phyloP scores from a whole-genome alignment of 2,797 vertebrate species.

The Amblyopsis hoosieri region DNA sequence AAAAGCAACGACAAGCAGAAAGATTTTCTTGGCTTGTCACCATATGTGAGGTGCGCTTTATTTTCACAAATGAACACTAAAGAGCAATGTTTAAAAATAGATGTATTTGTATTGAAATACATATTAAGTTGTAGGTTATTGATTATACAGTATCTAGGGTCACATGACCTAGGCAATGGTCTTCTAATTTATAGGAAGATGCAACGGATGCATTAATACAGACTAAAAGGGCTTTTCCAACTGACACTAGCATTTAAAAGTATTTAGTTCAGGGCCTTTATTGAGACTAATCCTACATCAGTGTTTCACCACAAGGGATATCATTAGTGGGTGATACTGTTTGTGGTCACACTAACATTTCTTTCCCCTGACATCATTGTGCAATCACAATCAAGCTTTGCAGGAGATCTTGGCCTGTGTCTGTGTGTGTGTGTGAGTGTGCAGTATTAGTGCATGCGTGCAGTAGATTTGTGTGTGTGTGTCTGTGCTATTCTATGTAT shows the following conservation, averaged over 20 bases:
- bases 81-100: no score
- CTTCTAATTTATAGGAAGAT: no score
- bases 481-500: neutral
- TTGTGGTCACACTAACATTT: constrained; percentile 39
- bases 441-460: constrained; percentile 4
- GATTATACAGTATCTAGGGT: no score
- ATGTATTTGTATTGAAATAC: no score
- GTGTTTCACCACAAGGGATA: constrained; percentile 34
- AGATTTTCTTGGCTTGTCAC: neutral
- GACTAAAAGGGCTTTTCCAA: no score
- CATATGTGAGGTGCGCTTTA: constrained; percentile 2
- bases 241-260: no score
- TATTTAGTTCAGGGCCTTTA: constrained; percentile 21
- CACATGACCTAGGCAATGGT: no score
- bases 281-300: constrained; percentile 34
- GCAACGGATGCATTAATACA: no score
- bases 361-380: constrained; percentile 46
- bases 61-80: neutral
- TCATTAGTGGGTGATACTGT: constrained; percentile 40
- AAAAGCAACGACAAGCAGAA: neutral
- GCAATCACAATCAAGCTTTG: constrained; percentile 41
- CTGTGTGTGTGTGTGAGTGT: constrained; percentile 16
- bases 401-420: constrained; percentile 25
- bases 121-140: no score
- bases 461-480: constrained; percentile 3